phyloP scores from a whole-genome alignment of 2,888 invertebrate species.

The Eulithis testata region DNA sequence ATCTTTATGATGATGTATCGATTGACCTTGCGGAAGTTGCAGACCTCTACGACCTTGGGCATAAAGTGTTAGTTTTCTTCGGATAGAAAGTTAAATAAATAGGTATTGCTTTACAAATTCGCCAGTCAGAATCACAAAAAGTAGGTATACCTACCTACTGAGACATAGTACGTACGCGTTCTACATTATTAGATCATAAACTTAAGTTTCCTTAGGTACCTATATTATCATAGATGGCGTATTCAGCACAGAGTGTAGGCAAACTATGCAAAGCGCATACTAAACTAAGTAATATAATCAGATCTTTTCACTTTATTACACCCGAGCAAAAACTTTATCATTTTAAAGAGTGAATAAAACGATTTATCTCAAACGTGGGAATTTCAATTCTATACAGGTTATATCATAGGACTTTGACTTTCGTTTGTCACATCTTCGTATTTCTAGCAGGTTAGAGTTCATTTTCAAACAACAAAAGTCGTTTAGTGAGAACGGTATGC shows the following conservation, averaged over 20 bases:
- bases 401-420: constrained; percentile 34
- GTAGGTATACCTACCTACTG: too few relatives aligned
- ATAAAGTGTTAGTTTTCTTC: too few relatives aligned
- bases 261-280: constrained; percentile 4
- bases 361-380: constrained; percentile 32
- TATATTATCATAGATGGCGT: too few relatives aligned
- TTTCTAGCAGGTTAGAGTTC: constrained; percentile 23
- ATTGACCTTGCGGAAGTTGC: too few relatives aligned
- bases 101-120: too few relatives aligned
- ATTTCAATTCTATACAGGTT: constrained; percentile 26
- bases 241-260: too few relatives aligned
- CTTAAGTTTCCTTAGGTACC: too few relatives aligned
- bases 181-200: too few relatives aligned
- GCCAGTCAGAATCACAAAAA: too few relatives aligned
- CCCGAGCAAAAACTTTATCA: constrained; percentile 23
- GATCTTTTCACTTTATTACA: constrained; percentile 19
- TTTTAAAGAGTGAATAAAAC: constrained; percentile 20
- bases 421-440: constrained; percentile 24
- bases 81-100: too few relatives aligned
- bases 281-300: background rate
- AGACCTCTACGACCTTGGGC: too few relatives aligned
- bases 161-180: too few relatives aligned
- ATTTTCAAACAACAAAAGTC: constrained; percentile 13
- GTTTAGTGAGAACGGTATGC: constrained; percentile 51
- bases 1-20: background rate